Base-by-base conservation (phyloP, 2,113 vertebrate genomes). In the Antigone vipio region DNA sequence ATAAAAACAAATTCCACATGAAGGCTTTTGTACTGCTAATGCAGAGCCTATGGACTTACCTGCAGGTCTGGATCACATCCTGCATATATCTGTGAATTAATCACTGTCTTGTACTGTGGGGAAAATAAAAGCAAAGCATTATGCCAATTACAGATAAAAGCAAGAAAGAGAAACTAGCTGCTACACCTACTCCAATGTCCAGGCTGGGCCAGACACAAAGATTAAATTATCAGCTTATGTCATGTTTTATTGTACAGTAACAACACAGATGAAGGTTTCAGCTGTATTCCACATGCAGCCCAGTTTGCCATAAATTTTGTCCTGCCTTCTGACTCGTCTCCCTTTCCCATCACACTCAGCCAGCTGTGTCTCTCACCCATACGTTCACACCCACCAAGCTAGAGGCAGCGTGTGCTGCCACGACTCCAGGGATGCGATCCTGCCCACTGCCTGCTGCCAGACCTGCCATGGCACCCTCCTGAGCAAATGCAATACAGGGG, bases 361-460 rank as follows among this genome's bases (percentile, higher is more conserved):
- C 58, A 59, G 47, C 32, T 63, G 66, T 40, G 66, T 40, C 79
- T 79, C 35, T 68, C 5, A 2, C 30, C 22, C 2, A 0, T 71
- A 4, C 21, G 29, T 85, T 87, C 45, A 64, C 16, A 40, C 40
- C 34, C 53, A 49, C 30, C 24, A 34, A 49, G 30, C n/a, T 64
- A 58, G 67, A 83, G 44, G 49, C 71, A 34, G n/a, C 1, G 1
- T 1, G 2, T 3, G 24, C 38, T 42, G 67, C 50, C 27, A 13
- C 1, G 5, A 5, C 35, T 60, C 30, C 63, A 24, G 84, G 72
- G 67, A 32, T 52, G 32, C 4, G 7, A 18, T 83, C 60, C 69
- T 72, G 42, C 64, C 45, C 2, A 0, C 16, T 1, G 3, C 38
- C 10, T 0, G 0, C 20, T 59, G 38, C 67, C 50, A 34, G 72